Evolutionary conservation across 1,140 invertebrate genomes (phyloP), one percentile per base, ranked within the genome.

Genomic region (Catajapyx aquilonaris): DNA sequence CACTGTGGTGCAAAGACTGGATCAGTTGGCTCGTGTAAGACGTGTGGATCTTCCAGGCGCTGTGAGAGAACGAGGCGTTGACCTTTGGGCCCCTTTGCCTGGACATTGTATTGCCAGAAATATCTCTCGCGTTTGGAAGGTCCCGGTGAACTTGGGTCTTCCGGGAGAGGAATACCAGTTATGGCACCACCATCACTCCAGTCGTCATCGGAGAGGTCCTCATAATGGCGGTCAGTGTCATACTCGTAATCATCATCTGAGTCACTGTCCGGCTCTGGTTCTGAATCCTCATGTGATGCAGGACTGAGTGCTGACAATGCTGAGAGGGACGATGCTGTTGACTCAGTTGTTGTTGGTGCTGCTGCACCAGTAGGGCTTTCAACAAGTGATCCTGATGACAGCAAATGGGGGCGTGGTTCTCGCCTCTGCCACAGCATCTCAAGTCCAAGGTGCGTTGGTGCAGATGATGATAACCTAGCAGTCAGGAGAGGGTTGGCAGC

Each of bases 41-140:
- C 70, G 61, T 95, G 87, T n/a, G 90, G 88, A 66, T 95, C 84
- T 51, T 83, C 75, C 16, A 76, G 69, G 48, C 84, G 76, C 3
- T 77, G 73, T 52, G 79, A 73, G 41, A 85, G 66, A 17, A 81
- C 72, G 22, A 88, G 59, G 46, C 83, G 63, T 49, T 86, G 81
- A 31, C 88, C 84, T 61, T 95, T 96, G 3, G 91, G 90, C 2
- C 91, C 91, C 64, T 97, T 97, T 1, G 88, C 86, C 61, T 96
- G 91, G 4, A 94, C 83, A 61, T 97, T 97, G 53, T 97, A 96
- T 54, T 96, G 91, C 91, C 93, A 97, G 57, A 97, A 96, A 55
- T 73, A 94, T 39, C 78, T 65, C 50, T 88, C 84, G 46, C 77
- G 81, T 52, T 83, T 85, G 31, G 48, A 42, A 13, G 39, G 21